Evolutionary conservation across 2,797 vertebrate species (phyloP).

Genomic region (Pseudochirops corinnae): DNA sequence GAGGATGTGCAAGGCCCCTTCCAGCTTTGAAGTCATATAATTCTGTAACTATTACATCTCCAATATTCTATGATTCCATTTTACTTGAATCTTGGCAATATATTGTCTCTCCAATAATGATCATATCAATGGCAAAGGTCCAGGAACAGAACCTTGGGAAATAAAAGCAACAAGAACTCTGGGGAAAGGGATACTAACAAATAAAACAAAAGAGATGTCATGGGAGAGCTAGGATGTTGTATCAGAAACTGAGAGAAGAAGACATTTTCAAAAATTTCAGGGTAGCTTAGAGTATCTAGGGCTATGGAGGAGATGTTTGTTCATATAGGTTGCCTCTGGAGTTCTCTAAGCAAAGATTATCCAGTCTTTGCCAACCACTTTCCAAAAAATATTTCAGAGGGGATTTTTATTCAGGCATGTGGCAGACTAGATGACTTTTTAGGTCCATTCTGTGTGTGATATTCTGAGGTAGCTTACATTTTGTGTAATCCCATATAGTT

Average conservation of each 20-base stretch:
- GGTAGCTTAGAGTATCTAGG: not conserved
- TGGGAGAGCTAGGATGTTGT: not conserved
- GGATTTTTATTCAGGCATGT: no score
- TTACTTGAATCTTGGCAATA: not conserved
- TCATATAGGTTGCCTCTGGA: not conserved
- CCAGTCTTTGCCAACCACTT: not conserved
- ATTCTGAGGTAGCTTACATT: no score
- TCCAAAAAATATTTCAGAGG: not conserved
- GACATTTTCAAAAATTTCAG: not conserved
- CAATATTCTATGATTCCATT: not conserved
- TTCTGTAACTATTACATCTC: not conserved
- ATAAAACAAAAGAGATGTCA: not conserved
- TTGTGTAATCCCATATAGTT: no score
- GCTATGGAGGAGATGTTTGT: no score
- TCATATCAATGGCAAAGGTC: not conserved
- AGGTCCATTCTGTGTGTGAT: no score
- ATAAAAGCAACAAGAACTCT: not conserved
- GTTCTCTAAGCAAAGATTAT: not conserved
- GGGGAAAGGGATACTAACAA: not conserved
- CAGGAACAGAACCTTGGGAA: not conserved
- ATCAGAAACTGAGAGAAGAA: not conserved
- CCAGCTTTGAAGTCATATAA: not conserved
- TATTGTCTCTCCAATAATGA: not conserved
- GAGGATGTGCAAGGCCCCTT: not conserved
- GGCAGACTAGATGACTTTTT: no score